Percentiles rank a stretch among this genome's conserved stretches.
phyloP scores from a whole-genome alignment of 1,140 invertebrate genomes.

The Palaemon carinicauda region DNA sequence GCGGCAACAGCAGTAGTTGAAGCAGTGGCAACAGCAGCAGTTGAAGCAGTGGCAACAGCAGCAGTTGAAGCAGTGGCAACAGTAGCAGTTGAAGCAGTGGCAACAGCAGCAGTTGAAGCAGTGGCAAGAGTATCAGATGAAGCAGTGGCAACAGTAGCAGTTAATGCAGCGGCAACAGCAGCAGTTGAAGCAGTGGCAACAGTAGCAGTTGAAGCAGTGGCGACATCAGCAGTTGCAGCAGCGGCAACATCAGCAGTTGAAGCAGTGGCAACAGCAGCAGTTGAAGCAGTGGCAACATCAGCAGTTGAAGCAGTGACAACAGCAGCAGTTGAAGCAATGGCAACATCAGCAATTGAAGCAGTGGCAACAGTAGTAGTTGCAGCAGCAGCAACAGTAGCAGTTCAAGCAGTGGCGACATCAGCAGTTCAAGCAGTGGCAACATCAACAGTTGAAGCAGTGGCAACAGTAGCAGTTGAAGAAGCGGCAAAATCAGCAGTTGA shows the following conservation, averaged over 20 bases:
- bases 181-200: neutral
- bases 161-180: neutral
- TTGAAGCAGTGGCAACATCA: neutral
- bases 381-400: neutral
- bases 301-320: neutral
- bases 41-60: neutral
- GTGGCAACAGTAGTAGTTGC: neutral
- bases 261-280: too few relatives aligned
- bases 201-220: neutral
- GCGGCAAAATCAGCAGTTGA: neutral
- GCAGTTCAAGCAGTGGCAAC: neutral
- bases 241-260: neutral
- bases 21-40: slow-evolving; percentile 13
- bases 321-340: neutral
- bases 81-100: neutral
- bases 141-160: neutral
- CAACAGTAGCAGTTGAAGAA: neutral
- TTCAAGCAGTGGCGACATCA: neutral
- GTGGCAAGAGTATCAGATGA: neutral
- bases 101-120: neutral
- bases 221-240: neutral
- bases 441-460: neutral
- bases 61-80: neutral
- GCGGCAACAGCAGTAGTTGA: neutral
- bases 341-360: neutral